Percentiles rank a stretch among this genome's conserved stretches.
Conservation (phyloP, 92 coral and sea anemone genomes). For the Porites divaricata region DNA sequence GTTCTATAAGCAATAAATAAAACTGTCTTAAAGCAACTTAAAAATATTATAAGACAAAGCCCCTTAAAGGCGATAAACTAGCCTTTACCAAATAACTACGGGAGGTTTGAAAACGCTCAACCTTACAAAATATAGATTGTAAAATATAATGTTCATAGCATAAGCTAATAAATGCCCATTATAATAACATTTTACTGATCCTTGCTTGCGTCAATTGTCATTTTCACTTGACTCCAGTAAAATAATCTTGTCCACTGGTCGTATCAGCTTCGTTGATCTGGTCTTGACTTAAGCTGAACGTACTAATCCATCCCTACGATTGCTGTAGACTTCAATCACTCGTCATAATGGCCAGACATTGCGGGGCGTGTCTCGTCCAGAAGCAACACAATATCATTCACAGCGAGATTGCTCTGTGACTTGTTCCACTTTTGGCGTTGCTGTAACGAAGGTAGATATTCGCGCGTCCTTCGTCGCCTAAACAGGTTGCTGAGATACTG, state of each 20-base stretch:
- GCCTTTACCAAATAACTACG: constrained; percentile 43
- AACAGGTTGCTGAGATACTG: constrained; percentile 57
- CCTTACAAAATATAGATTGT: neutral
- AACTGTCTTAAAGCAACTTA: too few relatives aligned
- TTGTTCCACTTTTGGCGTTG: constrained; percentile 56
- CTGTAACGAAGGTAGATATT: constrained; percentile 57
- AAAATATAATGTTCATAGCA: neutral
- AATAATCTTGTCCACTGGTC: constrained; percentile 62
- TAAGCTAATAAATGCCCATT: neutral
- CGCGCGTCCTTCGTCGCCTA: constrained; percentile 59
- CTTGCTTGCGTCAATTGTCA: neutral
- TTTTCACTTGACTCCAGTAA: constrained; percentile 49
- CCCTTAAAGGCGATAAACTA: constrained; percentile 47
- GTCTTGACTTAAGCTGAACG: constrained; percentile 63
- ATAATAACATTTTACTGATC: neutral
- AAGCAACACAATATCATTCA: constrained; percentile 51
- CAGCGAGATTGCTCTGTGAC: constrained; percentile 45
- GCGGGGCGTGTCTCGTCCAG: constrained; percentile 47
- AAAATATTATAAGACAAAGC: constrained; percentile 3
- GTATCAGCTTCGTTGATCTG: constrained; percentile 36
- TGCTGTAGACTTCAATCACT: constrained; percentile 52
- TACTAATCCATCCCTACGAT: constrained; percentile 54
- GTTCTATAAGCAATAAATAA: too few relatives aligned
- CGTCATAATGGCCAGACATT: constrained; percentile 58
- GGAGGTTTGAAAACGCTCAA: constrained; percentile 22